Percentiles rank a stretch among this genome's conserved stretches.
These are phyloP conservation scores for Melanotaenia trifasciata DNA, from an alignment of 2,797 vertebrate genomes.

Conservation along the genomic window DNA sequence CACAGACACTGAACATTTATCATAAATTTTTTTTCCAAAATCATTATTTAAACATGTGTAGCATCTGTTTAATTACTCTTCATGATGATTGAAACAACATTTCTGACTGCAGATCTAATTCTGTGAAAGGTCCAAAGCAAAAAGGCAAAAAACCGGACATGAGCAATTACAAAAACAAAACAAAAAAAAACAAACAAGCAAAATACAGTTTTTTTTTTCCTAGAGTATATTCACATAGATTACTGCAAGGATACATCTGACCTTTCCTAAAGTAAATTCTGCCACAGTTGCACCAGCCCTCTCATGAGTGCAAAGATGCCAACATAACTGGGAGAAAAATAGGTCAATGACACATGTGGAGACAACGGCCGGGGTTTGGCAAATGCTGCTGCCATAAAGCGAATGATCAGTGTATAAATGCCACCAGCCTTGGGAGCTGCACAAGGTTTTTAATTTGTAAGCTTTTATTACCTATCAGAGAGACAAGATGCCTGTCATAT, in stretches of 20 bases:
- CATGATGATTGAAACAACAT: slow-evolving; percentile 22
- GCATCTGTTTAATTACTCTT: slow-evolving; percentile 50
- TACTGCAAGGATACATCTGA: slow-evolving; percentile 24
- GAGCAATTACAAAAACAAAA: slow-evolving; percentile 12
- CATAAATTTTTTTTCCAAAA: slow-evolving; percentile 25
- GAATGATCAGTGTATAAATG: slow-evolving; percentile 69
- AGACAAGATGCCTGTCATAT: slow-evolving; percentile 68
- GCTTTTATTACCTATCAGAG: slow-evolving; percentile 75
- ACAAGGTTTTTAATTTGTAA: slow-evolving; percentile 74
- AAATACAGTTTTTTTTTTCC: background rate
- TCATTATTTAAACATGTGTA: slow-evolving; percentile 32
- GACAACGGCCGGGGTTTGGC: slow-evolving; percentile 63
- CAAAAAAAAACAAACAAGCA: too few relatives aligned
- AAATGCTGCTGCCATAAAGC: slow-evolving; percentile 67
- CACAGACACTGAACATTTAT: slow-evolving; percentile 20
- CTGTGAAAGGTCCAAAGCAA: slow-evolving; percentile 10
- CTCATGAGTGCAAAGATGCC: slow-evolving; percentile 34
- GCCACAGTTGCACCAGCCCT: slow-evolving; percentile 2
- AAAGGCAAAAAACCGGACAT: slow-evolving; percentile 14
- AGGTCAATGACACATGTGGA: slow-evolving; percentile 64
- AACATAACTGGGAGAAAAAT: slow-evolving; percentile 60
- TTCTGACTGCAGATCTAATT: slow-evolving; percentile 20
- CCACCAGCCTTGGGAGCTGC: slow-evolving; percentile 67
- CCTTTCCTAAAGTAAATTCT: slow-evolving; percentile 38
- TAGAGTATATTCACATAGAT: background rate